Percentiles rank a stretch among this genome's conserved stretches.
Evolutionary conservation across 2,888 invertebrate species (phyloP).

Genomic region (Zeuzera pyrina): DNA sequence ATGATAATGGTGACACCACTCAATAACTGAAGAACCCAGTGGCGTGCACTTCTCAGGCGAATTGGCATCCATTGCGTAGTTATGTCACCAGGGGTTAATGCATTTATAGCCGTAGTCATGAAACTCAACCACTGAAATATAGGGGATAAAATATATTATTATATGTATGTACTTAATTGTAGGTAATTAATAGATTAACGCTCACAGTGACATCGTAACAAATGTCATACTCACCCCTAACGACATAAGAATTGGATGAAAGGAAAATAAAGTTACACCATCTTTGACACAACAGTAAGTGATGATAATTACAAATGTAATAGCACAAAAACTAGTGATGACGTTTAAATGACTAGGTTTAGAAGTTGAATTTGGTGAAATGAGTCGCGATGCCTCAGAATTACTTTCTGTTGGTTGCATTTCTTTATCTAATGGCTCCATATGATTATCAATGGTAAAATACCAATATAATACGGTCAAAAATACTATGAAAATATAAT

Average conservation of each 20-base stretch:
- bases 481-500: no score
- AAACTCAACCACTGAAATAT: slow-evolving; percentile 56
- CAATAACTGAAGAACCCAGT: slow-evolving; percentile 59
- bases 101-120: slow-evolving; percentile 63
- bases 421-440: slow-evolving; percentile 15
- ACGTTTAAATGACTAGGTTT: slow-evolving; percentile 53
- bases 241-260: slow-evolving; percentile 62
- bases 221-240: slow-evolving; percentile 63
- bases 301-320: slow-evolving; percentile 44
- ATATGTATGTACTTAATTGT: no score
- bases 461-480: no score
- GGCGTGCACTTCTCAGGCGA: slow-evolving; percentile 56
- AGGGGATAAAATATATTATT: no score
- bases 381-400: slow-evolving; percentile 50
- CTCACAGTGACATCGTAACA: no score
- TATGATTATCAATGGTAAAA: no score
- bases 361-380: slow-evolving; percentile 32
- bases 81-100: slow-evolving; percentile 60
- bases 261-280: slow-evolving; percentile 50
- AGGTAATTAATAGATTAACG: no score
- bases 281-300: slow-evolving; percentile 46
- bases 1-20: slow-evolving; percentile 34
- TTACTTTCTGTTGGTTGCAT: slow-evolving; percentile 41
- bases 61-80: slow-evolving; percentile 71
- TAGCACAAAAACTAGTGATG: slow-evolving; percentile 43